Evolutionary conservation across 2,113 vertebrate species (phyloP).

Genomic region (Sylvia atricapilla): DNA sequence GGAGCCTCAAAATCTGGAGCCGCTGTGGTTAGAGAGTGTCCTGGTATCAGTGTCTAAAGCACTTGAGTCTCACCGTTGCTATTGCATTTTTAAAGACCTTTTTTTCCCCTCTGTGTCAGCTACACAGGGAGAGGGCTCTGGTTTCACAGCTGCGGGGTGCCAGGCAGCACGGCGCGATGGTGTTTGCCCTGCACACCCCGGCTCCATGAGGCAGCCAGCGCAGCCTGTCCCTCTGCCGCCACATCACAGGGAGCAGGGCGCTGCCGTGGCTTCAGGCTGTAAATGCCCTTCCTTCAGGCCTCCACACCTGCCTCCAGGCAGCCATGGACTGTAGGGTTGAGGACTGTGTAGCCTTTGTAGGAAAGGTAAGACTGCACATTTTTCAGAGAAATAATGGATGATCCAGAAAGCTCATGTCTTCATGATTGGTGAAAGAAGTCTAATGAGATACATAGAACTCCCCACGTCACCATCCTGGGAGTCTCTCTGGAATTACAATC

Average conservation of each 20-base stretch:
- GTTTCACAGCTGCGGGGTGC: neutral
- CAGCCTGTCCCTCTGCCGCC: accelerated
- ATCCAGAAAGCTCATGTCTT: neutral
- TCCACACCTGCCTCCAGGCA: neutral
- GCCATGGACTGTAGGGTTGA: neutral
- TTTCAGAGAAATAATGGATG: neutral
- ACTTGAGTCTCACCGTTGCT: neutral
- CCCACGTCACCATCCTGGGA: neutral
- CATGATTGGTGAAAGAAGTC: neutral
- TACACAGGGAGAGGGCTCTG: neutral
- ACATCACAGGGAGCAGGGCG: accelerated
- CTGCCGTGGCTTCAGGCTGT: accelerated
- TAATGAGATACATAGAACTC: neutral
- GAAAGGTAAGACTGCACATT: neutral
- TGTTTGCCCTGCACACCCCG: accelerated
- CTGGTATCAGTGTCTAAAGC: accelerated
- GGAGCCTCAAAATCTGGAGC: neutral
- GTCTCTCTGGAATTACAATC: neutral
- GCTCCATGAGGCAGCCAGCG: neutral
- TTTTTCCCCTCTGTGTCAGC: neutral
- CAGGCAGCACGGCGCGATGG: accelerated
- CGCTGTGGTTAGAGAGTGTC: neutral
- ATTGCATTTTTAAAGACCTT: neutral
- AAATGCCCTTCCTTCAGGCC: neutral
- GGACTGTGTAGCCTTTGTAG: neutral